Evolutionary conservation across 2,797 vertebrate species (phyloP).

Genomic region (Sebastes steindachneri): DNA sequence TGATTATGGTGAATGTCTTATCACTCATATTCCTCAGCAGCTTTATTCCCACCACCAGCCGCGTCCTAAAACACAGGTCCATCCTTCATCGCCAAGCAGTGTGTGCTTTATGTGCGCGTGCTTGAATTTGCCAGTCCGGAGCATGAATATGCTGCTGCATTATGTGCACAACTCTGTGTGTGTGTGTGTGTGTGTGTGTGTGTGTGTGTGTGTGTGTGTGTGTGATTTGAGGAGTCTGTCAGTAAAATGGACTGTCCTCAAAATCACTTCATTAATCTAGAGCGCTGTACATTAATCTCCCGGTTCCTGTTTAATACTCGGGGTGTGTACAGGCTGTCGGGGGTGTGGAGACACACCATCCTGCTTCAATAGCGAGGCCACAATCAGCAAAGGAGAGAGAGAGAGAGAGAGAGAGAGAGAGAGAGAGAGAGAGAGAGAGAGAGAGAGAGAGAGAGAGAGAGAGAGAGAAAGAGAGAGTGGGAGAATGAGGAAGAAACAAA

Average conservation of each 20-base stretch:
- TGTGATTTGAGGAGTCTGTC: slow-evolving; percentile 29
- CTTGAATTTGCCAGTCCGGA: neutral
- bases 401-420: neutral
- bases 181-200: neutral
- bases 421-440: neutral
- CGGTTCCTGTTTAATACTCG: slow-evolving; percentile 36
- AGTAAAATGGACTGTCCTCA: slow-evolving; percentile 37
- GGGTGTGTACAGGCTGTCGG: slow-evolving; percentile 16
- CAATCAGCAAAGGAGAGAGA: neutral
- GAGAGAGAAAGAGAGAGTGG: neutral
- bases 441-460: neutral
- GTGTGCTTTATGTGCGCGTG: neutral
- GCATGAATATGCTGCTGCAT: neutral
- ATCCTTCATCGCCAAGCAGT: slow-evolving; percentile 40
- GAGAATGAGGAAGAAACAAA: neutral
- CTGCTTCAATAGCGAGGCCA: neutral
- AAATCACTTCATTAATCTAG: slow-evolving; percentile 57
- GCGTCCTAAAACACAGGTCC: slow-evolving; percentile 16
- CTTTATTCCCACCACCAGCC: slow-evolving; percentile 35
- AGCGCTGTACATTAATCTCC: slow-evolving; percentile 38
- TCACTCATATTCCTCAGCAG: slow-evolving; percentile 61
- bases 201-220: neutral
- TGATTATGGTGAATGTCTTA: slow-evolving; percentile 57
- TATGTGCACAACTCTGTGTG: neutral
- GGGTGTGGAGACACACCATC: neutral